Base-by-base conservation (phyloP, 2,113 vertebrate genomes). In the Jaculus jaculus region DNA sequence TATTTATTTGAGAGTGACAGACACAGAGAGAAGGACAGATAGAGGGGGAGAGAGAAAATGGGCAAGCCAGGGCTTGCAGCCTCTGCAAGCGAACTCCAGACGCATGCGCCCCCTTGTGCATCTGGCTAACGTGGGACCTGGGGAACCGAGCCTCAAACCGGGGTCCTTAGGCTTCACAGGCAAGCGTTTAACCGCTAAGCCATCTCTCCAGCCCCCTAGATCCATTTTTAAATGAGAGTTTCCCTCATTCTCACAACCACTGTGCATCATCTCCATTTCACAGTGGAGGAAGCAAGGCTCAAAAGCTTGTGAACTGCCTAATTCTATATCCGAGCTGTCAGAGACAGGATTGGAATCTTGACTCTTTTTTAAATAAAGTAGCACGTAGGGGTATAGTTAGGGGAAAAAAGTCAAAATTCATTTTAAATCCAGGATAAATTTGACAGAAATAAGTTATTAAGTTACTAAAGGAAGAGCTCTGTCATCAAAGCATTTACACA, bases 341-440 rank as follows among this genome's bases (percentile, higher is more conserved):
- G 47, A 92, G 26, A 10, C 3, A 87, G 26, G n/a, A 75, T 83
- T 32, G 13, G 63, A 91, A 91, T 20, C 0, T 32, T 71, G 18
- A 32, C 18, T 72, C 12, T 60, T 69, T 84, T 42, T n/a, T 21
- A 24, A 84, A 69, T 65, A 69, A 84, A 34, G 7, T 54, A 54
- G 65, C 7, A 24, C 20, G 20, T 32, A 10, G 12, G 12, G 16
- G 7, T 16, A 12, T 6, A 28, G 15, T 42, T 47, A 30, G 13
- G 13, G 17, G 9, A 89, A 58, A 89, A 32, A 78, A 88, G 80
- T 66, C 60, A 72, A 78, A 91, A 77, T n/a, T 80, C 8, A 80
- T 84, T 95, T 86, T 34, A 18, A 63, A 26, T 72, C n/a, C 16
- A 89, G 84, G 37, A 81, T 87, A 77, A 91, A 81, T 93, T 83